Percentiles rank a stretch among this genome's conserved stretches.
Evolutionary conservation across 2,113 vertebrate genomes (phyloP).

Genomic region (Lipophrys pholis): DNA sequence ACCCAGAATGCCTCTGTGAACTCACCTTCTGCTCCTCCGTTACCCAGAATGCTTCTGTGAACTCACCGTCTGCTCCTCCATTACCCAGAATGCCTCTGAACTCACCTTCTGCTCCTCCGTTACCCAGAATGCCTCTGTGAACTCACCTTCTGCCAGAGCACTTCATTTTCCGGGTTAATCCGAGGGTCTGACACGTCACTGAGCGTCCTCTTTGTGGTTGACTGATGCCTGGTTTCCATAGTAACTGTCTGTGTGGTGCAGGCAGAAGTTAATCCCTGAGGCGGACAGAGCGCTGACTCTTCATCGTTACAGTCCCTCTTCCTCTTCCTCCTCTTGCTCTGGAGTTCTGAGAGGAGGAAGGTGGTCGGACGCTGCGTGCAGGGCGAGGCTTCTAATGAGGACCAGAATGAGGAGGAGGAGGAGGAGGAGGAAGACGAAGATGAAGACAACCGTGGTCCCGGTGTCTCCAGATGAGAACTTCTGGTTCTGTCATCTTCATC

Average conservation of each 20-base stretch:
- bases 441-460: background rate
- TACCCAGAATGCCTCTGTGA: background rate
- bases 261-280: conserved; percentile 31
- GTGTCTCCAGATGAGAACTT: background rate
- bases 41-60: no score
- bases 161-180: conserved; percentile 27
- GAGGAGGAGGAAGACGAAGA: background rate
- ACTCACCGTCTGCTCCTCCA: no score
- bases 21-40: no score
- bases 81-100: no score
- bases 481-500: conserved; percentile 55
- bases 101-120: no score
- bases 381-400: background rate
- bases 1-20: no score
- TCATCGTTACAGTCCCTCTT: background rate
- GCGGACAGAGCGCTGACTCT: background rate
- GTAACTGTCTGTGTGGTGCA: conserved; percentile 2
- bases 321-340: conserved; percentile 2
- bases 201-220: conserved; percentile 18
- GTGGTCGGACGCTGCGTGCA: background rate
- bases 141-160: conserved; percentile 70
- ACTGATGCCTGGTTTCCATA: background rate
- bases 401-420: background rate
- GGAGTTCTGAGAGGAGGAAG: conserved; percentile 1
- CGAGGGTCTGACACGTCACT: background rate